These are phyloP conservation scores for Syngnathoides biaculeatus DNA, from an alignment of 2,113 vertebrate genomes.

Conservation along the genomic window DNA sequence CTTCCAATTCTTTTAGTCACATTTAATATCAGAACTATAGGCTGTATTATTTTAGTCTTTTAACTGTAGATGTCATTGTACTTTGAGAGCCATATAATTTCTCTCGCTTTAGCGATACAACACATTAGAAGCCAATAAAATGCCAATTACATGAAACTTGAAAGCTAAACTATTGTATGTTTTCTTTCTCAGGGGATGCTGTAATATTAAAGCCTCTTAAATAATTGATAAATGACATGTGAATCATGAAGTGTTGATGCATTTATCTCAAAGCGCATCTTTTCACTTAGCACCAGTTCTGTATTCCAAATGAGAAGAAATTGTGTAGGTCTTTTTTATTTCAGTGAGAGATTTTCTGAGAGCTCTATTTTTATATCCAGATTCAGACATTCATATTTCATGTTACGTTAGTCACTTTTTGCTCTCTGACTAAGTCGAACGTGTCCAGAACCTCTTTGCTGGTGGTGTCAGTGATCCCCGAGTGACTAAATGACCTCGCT, in stretches of 20 bases:
- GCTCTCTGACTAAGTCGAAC: slow-evolving; percentile 29
- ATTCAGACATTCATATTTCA: slow-evolving; percentile 58
- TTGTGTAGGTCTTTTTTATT: slow-evolving; percentile 20
- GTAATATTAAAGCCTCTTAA: background rate
- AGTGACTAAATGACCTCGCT: slow-evolving; percentile 31
- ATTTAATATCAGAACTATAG: background rate
- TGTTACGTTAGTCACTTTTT: slow-evolving; percentile 39
- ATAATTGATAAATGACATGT: background rate
- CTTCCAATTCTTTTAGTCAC: background rate
- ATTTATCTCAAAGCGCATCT: slow-evolving; percentile 1
- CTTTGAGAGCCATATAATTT: background rate
- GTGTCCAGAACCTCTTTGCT: slow-evolving; percentile 32
- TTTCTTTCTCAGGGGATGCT: background rate
- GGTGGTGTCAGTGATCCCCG: slow-evolving; percentile 31
- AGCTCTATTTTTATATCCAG: slow-evolving; percentile 51
- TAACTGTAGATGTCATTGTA: background rate
- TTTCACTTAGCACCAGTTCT: background rate
- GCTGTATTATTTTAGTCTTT: background rate
- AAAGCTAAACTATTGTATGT: background rate
- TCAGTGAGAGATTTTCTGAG: slow-evolving; percentile 12
- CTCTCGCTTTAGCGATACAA: too few species aligned
- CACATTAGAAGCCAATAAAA: background rate
- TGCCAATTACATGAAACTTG: too few species aligned
- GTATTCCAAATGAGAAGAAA: slow-evolving; percentile 4
- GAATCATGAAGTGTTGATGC: background rate